Evolutionary conservation across 2,888 invertebrate species (phyloP).

Genomic region (Shargacucullia verbasci): DNA sequence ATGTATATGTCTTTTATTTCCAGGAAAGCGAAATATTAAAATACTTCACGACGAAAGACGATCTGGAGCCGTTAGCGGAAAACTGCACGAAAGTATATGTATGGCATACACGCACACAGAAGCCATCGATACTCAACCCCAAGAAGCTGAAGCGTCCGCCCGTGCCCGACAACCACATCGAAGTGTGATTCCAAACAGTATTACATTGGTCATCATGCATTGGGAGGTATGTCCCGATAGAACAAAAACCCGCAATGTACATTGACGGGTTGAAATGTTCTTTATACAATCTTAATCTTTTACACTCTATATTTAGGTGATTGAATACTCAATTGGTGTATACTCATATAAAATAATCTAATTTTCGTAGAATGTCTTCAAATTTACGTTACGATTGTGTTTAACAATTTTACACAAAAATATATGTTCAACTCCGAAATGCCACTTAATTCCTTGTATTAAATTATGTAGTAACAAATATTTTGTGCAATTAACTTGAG

Average conservation of each 20-base stretch:
- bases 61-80: slow-evolving; percentile 97
- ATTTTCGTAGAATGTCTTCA: slow-evolving; percentile 24
- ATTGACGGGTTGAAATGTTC: slow-evolving; percentile 33
- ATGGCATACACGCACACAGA: slow-evolving; percentile 99
- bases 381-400: slow-evolving; percentile 16
- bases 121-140: slow-evolving; percentile 91
- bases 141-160: slow-evolving; percentile 89
- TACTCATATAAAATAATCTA: slow-evolving; percentile 32
- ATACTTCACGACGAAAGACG: slow-evolving; percentile 91
- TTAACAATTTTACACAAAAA: slow-evolving; percentile 13
- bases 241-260: slow-evolving; percentile 39
- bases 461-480: slow-evolving; percentile 8
- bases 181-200: slow-evolving; percentile 71
- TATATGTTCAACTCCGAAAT: slow-evolving; percentile 12
- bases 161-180: slow-evolving; percentile 79
- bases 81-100: slow-evolving; percentile 98
- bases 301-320: slow-evolving; percentile 37
- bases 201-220: slow-evolving; percentile 43
- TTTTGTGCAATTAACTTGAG: slow-evolving; percentile 43
- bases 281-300: slow-evolving; percentile 36
- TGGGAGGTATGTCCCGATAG: slow-evolving; percentile 23
- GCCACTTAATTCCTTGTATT: slow-evolving; percentile 18
- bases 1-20: slow-evolving; percentile 58
- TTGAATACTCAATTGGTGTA: slow-evolving; percentile 50
- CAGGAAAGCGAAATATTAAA: slow-evolving; percentile 94